Conservation (phyloP, 2,888 invertebrate species). For the Ophion costatus region DNA sequence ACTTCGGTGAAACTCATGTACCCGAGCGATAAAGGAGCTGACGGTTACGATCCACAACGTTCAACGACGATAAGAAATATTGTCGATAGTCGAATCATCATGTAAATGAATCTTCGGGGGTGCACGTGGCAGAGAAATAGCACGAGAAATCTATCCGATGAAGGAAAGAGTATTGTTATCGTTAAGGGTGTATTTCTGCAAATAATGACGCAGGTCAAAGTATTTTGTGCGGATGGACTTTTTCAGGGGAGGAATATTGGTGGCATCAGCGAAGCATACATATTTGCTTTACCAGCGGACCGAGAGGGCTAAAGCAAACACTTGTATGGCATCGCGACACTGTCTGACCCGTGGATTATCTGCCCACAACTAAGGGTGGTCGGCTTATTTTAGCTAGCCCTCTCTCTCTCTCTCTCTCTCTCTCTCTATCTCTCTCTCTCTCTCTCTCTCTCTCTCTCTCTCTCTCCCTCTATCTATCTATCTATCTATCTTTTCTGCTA, state of each 20-base stretch:
- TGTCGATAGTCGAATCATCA: background rate
- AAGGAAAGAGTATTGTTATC: background rate
- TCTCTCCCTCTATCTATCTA: constrained; percentile 50
- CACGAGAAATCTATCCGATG: background rate
- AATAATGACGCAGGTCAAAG: background rate
- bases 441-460: constrained; percentile 53
- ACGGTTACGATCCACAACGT: background rate
- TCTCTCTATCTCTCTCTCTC: constrained; percentile 52
- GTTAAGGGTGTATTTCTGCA: background rate
- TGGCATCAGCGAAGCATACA: constrained; percentile 19
- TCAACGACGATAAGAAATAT: background rate
- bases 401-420: constrained; percentile 54
- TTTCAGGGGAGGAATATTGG: constrained; percentile 16
- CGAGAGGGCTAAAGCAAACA: constrained; percentile 74
- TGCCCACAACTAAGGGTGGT: constrained; percentile 76
- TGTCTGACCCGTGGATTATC: constrained; percentile 83
- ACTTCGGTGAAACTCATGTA: constrained; percentile 18
- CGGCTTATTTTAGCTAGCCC: constrained; percentile 74
- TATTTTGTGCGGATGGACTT: background rate
- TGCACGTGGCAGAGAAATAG: background rate
- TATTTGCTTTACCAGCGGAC: constrained; percentile 49
- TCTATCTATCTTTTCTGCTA: background rate
- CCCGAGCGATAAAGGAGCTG: constrained; percentile 1
- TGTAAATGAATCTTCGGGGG: constrained; percentile 1
- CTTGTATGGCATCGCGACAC: constrained; percentile 81